Evolutionary conservation across 1,140 invertebrate species (phyloP), one percentile per base, ranked within the genome.

Genomic region (Venustaconcha ellipsiformis): DNA sequence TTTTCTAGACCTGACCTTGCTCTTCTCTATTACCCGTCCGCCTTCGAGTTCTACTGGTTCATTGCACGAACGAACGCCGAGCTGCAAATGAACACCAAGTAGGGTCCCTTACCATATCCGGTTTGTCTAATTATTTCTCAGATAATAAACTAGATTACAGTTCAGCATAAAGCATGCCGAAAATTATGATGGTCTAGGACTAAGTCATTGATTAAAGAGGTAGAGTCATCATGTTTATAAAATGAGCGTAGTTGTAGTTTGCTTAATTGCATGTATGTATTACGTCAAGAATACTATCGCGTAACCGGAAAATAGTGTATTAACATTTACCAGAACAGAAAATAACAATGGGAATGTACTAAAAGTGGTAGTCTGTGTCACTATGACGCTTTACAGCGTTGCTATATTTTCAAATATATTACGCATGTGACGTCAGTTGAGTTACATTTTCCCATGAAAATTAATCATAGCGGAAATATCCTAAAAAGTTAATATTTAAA

Each of bases 11-110:
- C 82, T 48, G 86, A 88, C 72, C 78, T 88, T 14, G 87, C 86
- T 5, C 70, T 87, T 67, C 83, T 84, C 0, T 88, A 88, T 64
- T 88, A 88, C 69, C 87, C 87, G 0, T 87, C 86, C 37, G 80
- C 78, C 15, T 82, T 84, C 15, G 86, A 88, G 64, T 87, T 88
- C 74, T 84, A 87, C 69, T 88, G 86, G 86, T 88, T 87, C 71
- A 84, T 87, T 18, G 79, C 84, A 1, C 64, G 87, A 59, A 86
- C 85, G 17, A 80, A 79, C 57, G 72, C 78, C 26, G 79, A 81
- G 72, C 74, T 87, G 15, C 75, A 78, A 48, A 76, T 79, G n/a
- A 71, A 72, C 15, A 58, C 65, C 17, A 67, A 69, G 11, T 18
- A 68, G 20, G 70, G 60, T 18, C 74, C 67, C 30, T 70, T 82